Evolutionary conservation across 2,888 invertebrate genomes (phyloP).

Genomic region (Cephus spinipes): DNA sequence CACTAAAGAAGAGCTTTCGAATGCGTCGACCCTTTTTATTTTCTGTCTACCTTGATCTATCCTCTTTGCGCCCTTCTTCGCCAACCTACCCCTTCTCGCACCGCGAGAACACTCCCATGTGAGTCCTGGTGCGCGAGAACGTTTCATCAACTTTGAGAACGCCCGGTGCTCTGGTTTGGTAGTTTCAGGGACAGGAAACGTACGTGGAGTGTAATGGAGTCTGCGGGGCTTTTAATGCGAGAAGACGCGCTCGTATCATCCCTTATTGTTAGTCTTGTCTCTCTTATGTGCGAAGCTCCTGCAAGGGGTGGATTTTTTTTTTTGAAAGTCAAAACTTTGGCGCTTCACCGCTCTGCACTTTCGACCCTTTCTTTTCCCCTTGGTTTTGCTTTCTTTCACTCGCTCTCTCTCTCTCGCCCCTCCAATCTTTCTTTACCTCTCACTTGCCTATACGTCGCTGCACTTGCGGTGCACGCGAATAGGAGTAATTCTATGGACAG

Average conservation of each 20-base stretch:
- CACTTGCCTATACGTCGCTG: too few relatives aligned
- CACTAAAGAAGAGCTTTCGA: slow-evolving; percentile 30
- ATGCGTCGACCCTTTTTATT: slow-evolving; percentile 8
- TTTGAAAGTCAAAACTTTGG: too few relatives aligned
- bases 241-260: background rate
- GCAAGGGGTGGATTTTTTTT: too few relatives aligned
- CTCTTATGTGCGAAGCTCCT: too few relatives aligned
- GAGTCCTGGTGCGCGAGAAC: background rate
- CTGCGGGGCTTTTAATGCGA: background rate
- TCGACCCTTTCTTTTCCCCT: too few relatives aligned
- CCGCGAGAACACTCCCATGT: background rate
- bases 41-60: background rate
- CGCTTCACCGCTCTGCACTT: too few relatives aligned
- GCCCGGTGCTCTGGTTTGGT: background rate
- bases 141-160: background rate
- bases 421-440: too few relatives aligned
- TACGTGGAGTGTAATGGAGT: background rate
- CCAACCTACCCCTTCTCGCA: background rate
- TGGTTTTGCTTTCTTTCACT: too few relatives aligned
- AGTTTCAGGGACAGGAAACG: background rate
- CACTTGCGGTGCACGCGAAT: too few relatives aligned
- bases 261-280: background rate
- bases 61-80: background rate
- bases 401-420: too few relatives aligned
- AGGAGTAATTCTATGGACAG: too few relatives aligned